Evolutionary conservation across 2,888 invertebrate genomes (phyloP), one percentile per base, ranked within the genome.

Genomic region (Itoplectis maculator): DNA sequence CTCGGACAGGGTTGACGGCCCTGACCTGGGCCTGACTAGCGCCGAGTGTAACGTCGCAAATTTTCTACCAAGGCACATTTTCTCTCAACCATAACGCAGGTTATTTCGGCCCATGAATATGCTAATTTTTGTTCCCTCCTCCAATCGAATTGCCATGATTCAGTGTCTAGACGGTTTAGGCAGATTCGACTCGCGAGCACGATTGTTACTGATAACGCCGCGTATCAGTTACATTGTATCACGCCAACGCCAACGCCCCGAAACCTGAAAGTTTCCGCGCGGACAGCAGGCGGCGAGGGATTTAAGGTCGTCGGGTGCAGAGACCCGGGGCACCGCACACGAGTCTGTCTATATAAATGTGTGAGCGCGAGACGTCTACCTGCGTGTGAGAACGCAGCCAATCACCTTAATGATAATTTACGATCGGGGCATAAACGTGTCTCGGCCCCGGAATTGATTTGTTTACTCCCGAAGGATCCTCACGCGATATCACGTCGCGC

Each of bases 361-460:
- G 85, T 73, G 80, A 81, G 85, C 66, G 74, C 20, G 42, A 47
- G 59, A 66, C n/a, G n/a, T n/a, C 47, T 54, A 73, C 63, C 75
- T 83, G 70, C 73, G 69, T 86, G 86, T 85, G 82, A 87, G 85
- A 84, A 86, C 85, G 86, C 85, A 88, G 88, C 89, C 92, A 91
- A 92, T 92, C 92, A 89, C 89, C 91, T 90, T 92, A 91, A 92
- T 92, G 91, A 92, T 92, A 92, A 92, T 92, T 92, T 91, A 92
- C 89, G 91, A 90, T 89, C 84, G 66, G 82, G 84, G 86, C 87
- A 89, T 91, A 90, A 90, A 90, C 90, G 88, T 90, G 89, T 89
- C 89, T 87, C 84, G 77, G 85, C 84, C n/a, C n/a, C 81, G 77
- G 87, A 90, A 91, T 91, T 91, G 91, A 91, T 91, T 91, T 90